These are phyloP conservation scores for Drosophila busckii DNA, from an alignment of 1,140 invertebrate species.

Conservation along the genomic window DNA sequence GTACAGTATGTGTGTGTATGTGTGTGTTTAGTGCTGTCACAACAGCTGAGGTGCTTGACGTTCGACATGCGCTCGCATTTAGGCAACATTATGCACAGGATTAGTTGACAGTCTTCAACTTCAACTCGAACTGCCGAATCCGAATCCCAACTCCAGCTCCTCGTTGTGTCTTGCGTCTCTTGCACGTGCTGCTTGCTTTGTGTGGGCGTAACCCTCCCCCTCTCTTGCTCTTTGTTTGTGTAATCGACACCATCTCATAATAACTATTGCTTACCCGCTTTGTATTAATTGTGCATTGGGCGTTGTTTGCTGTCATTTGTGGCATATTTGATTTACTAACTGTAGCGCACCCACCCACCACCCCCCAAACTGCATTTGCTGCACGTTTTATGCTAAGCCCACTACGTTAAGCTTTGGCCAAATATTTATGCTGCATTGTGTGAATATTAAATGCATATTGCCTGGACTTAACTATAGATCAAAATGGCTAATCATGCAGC, in stretches of 20 bases:
- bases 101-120: conserved; percentile 58
- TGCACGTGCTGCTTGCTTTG: background rate
- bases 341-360: background rate
- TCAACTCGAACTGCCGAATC: conserved; percentile 2
- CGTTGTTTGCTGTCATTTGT: conserved; percentile 27
- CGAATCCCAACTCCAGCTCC: conserved; percentile 1
- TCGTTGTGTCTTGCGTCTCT: conserved; percentile 6
- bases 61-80: conserved; percentile 66
- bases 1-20: too few relatives aligned
- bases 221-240: conserved; percentile 49
- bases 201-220: conserved; percentile 29
- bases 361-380: background rate
- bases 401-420: too few relatives aligned
- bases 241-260: conserved; percentile 72
- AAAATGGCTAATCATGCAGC: too few relatives aligned
- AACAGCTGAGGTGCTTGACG: conserved; percentile 18
- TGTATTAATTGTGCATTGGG: conserved; percentile 49
- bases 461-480: too few relatives aligned
- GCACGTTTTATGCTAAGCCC: conserved; percentile 12
- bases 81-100: conserved; percentile 70
- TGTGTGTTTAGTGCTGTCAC: background rate
- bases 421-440: too few relatives aligned
- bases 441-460: too few relatives aligned
- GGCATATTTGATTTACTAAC: conserved; percentile 43
- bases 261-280: conserved; percentile 51